These are phyloP conservation scores for Cryptocheilus praepositus DNA, from an alignment of 2,888 invertebrate species.

Conservation along the genomic window DNA sequence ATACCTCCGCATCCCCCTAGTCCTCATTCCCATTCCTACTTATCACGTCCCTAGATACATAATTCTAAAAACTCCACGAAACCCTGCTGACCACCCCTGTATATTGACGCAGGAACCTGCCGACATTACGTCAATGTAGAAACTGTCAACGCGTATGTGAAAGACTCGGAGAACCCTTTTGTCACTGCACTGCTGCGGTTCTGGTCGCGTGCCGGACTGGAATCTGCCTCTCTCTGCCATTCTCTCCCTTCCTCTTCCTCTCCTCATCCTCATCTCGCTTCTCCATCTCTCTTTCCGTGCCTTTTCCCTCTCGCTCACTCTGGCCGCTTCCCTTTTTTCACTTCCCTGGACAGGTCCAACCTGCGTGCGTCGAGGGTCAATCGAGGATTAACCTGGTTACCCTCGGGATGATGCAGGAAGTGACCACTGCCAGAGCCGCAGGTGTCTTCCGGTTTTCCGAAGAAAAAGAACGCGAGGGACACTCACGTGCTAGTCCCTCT, in stretches of 20 bases:
- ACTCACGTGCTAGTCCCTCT: slow-evolving; percentile 5
- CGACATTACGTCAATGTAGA: too few species aligned
- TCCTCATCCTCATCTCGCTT: slow-evolving; percentile 21
- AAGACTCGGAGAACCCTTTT: slow-evolving; percentile 66
- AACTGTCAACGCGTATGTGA: slow-evolving; percentile 34
- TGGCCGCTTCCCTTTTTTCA: slow-evolving; percentile 30
- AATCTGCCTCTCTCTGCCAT: slow-evolving; percentile 56
- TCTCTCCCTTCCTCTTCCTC: slow-evolving; percentile 53
- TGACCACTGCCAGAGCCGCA: slow-evolving; percentile 55
- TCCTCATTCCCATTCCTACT: too few species aligned
- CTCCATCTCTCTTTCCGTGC: slow-evolving; percentile 23
- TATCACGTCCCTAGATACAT: too few species aligned
- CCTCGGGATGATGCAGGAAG: slow-evolving; percentile 57
- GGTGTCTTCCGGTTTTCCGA: slow-evolving; percentile 60
- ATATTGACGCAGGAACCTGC: neutral
- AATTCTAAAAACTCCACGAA: too few species aligned
- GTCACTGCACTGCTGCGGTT: slow-evolving; percentile 62
- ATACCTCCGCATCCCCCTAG: too few species aligned
- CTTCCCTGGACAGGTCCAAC: slow-evolving; percentile 54
- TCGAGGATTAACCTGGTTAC: slow-evolving; percentile 72
- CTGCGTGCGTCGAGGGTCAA: slow-evolving; percentile 66
- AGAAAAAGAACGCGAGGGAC: slow-evolving; percentile 27
- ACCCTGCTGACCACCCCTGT: slow-evolving; percentile 1
- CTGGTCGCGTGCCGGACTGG: slow-evolving; percentile 72
- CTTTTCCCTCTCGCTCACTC: slow-evolving; percentile 21